A percentile compares a stretch with the other conserved stretches of the same genome.
Conservation (phyloP, 2,888 invertebrate genomes). For the Podabrus alpinus region DNA sequence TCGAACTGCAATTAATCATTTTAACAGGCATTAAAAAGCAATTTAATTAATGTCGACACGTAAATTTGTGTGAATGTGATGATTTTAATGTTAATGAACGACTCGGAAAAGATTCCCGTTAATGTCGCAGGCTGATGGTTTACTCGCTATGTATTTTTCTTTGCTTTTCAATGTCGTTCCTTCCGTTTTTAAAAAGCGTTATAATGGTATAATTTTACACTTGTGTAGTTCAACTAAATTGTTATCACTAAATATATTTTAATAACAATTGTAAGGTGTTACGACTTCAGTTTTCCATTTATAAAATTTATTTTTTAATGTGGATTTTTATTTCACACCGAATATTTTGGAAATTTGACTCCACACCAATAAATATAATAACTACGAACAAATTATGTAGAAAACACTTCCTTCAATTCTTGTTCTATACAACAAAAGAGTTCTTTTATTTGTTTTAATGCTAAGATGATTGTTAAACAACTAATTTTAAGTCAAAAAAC, state of each 20-base stretch:
- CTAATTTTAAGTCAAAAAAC: no score
- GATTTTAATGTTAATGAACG: slow-evolving; percentile 24
- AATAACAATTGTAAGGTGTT: neutral
- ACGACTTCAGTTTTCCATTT: neutral
- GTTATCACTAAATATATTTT: neutral
- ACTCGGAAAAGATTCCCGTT: slow-evolving; percentile 26
- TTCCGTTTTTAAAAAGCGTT: slow-evolving; percentile 18
- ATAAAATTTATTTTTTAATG: neutral
- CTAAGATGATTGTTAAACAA: neutral
- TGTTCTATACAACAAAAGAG: neutral
- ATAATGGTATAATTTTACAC: slow-evolving; percentile 24
- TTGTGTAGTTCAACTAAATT: slow-evolving; percentile 9
- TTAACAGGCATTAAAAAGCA: neutral
- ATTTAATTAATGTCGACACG: neutral
- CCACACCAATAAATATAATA: neutral
- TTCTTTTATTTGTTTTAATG: neutral
- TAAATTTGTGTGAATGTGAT: slow-evolving; percentile 13
- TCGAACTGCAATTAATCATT: neutral
- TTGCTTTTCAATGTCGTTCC: slow-evolving; percentile 2
- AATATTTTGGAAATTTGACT: neutral
- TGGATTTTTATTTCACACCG: neutral
- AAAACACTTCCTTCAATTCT: neutral
- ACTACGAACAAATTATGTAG: neutral
- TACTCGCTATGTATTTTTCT: slow-evolving; percentile 14
- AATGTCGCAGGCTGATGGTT: slow-evolving; percentile 30